A percentile compares a stretch with the other conserved stretches of the same genome.
Conservation (phyloP, 2,113 vertebrate species). For the Chaetops frenatus region DNA sequence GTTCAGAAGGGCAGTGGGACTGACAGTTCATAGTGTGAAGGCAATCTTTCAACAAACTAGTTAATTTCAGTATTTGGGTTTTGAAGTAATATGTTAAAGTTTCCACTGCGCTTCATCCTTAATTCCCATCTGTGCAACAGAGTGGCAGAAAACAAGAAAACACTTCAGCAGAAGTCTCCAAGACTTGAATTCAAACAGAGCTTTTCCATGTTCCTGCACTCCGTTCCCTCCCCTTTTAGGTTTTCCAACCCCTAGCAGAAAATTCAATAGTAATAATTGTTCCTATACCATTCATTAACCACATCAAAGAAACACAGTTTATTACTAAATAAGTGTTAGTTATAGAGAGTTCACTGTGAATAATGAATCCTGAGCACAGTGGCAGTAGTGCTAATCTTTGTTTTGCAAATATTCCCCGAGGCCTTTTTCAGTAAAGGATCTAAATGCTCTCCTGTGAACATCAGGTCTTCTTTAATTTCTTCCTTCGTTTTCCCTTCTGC, state of each 20-base stretch:
- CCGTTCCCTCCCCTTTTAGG: not conserved
- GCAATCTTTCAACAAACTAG: not conserved
- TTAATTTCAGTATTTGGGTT: not conserved
- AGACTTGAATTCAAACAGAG: not conserved
- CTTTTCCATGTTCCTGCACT: not conserved
- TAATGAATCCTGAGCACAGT: not conserved
- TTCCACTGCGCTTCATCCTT: not conserved
- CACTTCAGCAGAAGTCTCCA: not conserved
- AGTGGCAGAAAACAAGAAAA: not conserved
- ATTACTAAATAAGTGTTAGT: not conserved
- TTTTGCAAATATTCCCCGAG: conserved; percentile 26
- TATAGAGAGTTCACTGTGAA: not conserved
- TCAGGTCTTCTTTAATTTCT: not conserved
- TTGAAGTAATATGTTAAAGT: not conserved
- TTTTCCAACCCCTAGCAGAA: not conserved
- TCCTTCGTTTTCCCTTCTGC: not conserved
- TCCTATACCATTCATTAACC: not conserved
- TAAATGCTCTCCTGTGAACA: not conserved
- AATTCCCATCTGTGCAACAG: not conserved
- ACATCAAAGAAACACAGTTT: conserved; percentile 1
- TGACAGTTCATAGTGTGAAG: not conserved
- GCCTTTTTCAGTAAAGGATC: not conserved
- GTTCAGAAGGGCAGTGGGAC: not conserved
- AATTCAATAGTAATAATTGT: not conserved
- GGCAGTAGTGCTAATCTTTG: not conserved